Conservation (phyloP, 2,888 invertebrate species). For the Yponomeuta evonymella region DNA sequence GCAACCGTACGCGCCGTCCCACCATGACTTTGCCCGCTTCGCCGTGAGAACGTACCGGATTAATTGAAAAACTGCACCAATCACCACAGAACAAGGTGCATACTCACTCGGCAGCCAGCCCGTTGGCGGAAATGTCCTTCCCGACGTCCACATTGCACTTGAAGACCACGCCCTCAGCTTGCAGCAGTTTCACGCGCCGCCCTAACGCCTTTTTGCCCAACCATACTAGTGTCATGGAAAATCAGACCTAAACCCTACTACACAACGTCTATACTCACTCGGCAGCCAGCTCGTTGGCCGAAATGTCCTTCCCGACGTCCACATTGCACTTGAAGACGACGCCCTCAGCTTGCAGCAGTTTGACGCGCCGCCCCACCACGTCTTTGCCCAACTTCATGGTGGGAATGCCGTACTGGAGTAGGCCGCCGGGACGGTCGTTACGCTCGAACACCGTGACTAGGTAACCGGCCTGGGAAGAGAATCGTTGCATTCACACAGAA, state of each 20-base stretch:
- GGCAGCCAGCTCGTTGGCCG: conserved; percentile 80
- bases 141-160: conserved; percentile 94
- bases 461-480: conserved; percentile 85
- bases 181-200: conserved; percentile 89
- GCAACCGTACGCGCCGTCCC: conserved; percentile 81
- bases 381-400: conserved; percentile 98
- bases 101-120: conserved; percentile 77
- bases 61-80: no score
- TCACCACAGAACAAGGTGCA: neutral
- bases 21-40: neutral
- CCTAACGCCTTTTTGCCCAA: conserved; percentile 88
- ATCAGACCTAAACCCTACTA: neutral
- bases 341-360: conserved; percentile 92
- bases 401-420: conserved; percentile 98
- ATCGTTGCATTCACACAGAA: no score
- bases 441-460: conserved; percentile 97
- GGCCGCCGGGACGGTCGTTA: conserved; percentile 95
- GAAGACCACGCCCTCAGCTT: conserved; percentile 92
- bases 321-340: conserved; percentile 91
- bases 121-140: conserved; percentile 88
- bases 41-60: no score
- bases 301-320: conserved; percentile 93
- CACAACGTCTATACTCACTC: conserved; percentile 59
- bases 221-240: neutral
- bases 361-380: conserved; percentile 92